Conservation (phyloP, 2,888 invertebrate genomes). For the Stenolophus ochropezus region DNA sequence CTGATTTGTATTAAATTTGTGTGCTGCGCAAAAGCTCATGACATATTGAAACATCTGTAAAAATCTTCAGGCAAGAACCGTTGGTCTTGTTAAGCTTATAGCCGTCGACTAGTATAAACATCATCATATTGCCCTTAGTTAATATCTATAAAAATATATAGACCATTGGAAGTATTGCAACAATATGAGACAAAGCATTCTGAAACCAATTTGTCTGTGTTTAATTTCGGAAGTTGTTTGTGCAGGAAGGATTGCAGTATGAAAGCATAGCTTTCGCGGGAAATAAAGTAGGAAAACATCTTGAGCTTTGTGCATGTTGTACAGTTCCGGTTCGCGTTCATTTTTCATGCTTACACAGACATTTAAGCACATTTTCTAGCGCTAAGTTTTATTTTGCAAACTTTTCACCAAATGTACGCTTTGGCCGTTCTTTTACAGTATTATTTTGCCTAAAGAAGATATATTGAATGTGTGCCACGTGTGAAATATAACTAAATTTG, state of each 20-base stretch:
- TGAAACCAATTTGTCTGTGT: neutral
- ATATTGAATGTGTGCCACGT: neutral
- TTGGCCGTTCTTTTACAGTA: neutral
- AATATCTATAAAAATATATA: too few species aligned
- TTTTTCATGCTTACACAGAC: neutral
- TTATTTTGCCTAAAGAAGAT: neutral
- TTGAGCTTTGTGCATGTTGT: neutral
- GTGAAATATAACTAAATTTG: neutral
- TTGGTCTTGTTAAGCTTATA: too few species aligned
- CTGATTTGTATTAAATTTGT: too few species aligned
- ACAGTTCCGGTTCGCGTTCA: neutral
- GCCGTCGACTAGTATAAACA: too few species aligned
- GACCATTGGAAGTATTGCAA: too few species aligned
- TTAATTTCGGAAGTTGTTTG: neutral
- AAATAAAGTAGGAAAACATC: neutral
- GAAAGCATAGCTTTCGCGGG: neutral
- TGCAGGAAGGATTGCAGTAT: neutral
- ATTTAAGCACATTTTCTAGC: neutral
- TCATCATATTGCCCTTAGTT: too few species aligned
- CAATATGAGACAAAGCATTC: too few species aligned
- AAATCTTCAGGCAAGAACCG: too few species aligned
- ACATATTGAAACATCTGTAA: too few species aligned
- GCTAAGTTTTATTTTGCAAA: neutral
- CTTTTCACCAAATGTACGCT: neutral
- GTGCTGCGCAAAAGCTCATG: too few species aligned